Base-by-base conservation (phyloP, 2,797 vertebrate genomes). In the Chromis chromis region DNA sequence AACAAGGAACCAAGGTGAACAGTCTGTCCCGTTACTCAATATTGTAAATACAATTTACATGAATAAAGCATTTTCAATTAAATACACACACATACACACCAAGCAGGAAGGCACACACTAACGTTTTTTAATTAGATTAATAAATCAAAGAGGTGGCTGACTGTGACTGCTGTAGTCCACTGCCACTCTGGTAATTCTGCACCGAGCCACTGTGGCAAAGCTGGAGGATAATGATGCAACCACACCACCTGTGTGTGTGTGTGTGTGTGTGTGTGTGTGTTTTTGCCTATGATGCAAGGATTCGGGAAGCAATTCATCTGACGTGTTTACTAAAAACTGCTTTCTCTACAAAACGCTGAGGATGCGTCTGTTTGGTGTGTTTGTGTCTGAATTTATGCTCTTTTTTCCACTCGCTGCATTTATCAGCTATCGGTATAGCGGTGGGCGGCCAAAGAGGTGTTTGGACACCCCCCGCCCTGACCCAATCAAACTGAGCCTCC, bases 91-190 rank as follows among this genome's bases (percentile, higher is more conserved):
- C 70, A 74, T 49, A 6, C 33, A 27, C 42, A 69, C 65, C 31
- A 31, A 42, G 48, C 44, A 74, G 59, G 39, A 72, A 85, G 50
- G 56, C 55, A 44, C 72, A 70, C 86, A 74, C 84, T 80, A 83
- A 82, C 83, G 83, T 92, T 87, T 86, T 85, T 89, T 80, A 90
- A 93, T 92, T 77, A 89, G 90, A 89, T 88, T 85, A 91, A 89
- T 92, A 90, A 91, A 91, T 93, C 88, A 90, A 82, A 40, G 71
- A 72, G 65, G 59, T 61, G 73, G 76, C 63, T 83, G 78, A 33
- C 65, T 78, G 71, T 73, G 78, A 78, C 77, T 54, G 74, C 75
- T 73, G 59, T 28, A 75, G 72, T 74, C 69, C 28, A 24, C 17
- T 54, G 74, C 69, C 69, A 57, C 65, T 84, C 77, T 58, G 69